Percentiles rank a stretch among this genome's conserved stretches.
Conservation (phyloP, 30 jellyfish, hydroid and myxozoan species). For the Turritopsis rubra region DNA sequence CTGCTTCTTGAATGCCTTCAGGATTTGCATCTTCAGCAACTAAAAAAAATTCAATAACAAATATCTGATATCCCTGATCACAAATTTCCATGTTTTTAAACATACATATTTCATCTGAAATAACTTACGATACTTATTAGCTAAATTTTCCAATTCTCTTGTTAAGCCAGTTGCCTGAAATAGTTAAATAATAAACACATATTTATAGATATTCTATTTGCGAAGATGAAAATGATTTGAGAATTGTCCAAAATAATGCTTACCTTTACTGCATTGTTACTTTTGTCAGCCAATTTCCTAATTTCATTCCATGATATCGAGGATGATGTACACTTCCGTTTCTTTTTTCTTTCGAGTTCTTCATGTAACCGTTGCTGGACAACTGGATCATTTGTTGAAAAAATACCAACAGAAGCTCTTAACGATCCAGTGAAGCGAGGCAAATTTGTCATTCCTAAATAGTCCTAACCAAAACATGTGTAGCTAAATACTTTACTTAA, state of each 20-base stretch:
- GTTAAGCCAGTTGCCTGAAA: not conserved
- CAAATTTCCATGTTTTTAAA: not conserved
- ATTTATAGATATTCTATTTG: not conserved
- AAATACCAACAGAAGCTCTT: slow-evolving; percentile 66
- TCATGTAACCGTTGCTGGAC: slow-evolving; percentile 41
- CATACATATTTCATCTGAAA: not conserved
- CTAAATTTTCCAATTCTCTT: slow-evolving; percentile 1
- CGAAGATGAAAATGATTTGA: not conserved
- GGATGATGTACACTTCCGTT: slow-evolving; percentile 22
- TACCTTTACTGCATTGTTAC: slow-evolving; percentile 26
- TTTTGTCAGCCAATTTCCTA: slow-evolving; percentile 19
- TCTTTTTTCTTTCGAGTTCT: slow-evolving; percentile 47
- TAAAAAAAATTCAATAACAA: slow-evolving; percentile 1
- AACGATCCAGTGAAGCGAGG: slow-evolving; percentile 87
- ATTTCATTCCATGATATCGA: slow-evolving; percentile 53
- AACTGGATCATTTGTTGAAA: slow-evolving; percentile 30
- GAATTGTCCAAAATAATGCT: not conserved
- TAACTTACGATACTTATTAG: not conserved
- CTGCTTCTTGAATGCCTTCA: slow-evolving; percentile 62
- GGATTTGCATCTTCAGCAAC: slow-evolving; percentile 63
- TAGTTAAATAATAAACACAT: not conserved
- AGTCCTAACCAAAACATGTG: not conserved
- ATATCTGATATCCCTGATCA: too few relatives aligned
- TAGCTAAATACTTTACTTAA: not conserved
- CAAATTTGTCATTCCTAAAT: slow-evolving; percentile 22